Evolutionary conservation across 1,140 invertebrate genomes (phyloP), one percentile per base, ranked within the genome.

Genomic region (Uloborus diversus): DNA sequence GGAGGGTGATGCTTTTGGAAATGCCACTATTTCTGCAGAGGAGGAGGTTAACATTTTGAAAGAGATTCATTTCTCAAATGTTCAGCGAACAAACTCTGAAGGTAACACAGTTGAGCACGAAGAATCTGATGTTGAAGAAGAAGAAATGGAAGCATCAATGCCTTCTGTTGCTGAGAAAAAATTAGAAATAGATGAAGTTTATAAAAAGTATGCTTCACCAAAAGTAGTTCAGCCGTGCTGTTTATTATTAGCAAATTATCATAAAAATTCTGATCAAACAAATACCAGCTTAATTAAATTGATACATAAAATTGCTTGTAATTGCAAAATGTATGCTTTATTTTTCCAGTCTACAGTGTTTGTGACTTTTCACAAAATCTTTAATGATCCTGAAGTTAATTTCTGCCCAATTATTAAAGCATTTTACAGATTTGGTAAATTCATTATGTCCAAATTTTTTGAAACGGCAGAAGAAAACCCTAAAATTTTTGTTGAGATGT

Each of bases 221-320:
- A 92, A 92, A 85, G 89, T 97, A 5, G 89, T 98, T n/a, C 91
- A 91, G 84, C 90, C 92, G 3, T 93, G 95, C 85, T 89, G 89
- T 2, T 83, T 91, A 25, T 88, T 97, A 1, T 86, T 98, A 56
- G 86, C 88, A 64, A 88, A 91, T 25, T 98, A 94, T 87, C 89
- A 92, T 7, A 91, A 89, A 59, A 97, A 97, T 87, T 86, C 91
- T 0, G 84, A 87, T 0, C 89, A 92, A 82, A 91, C 93, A 1
- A 96, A 97, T 84, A 94, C 96, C 86, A 94, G 92, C 83, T 88
- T 94, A 33, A 85, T 94, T 1, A 98, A 97, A 88, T 92, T 99
- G 89, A 87, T 98, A 73, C 94, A 99, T 88, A 89, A 96, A 28
- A 92, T 99, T 42, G 93, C 93, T 1, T 94, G 93, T 88, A 93